phyloP scores from a whole-genome alignment of 2,888 invertebrate genomes.

The Halictus ligatus region DNA sequence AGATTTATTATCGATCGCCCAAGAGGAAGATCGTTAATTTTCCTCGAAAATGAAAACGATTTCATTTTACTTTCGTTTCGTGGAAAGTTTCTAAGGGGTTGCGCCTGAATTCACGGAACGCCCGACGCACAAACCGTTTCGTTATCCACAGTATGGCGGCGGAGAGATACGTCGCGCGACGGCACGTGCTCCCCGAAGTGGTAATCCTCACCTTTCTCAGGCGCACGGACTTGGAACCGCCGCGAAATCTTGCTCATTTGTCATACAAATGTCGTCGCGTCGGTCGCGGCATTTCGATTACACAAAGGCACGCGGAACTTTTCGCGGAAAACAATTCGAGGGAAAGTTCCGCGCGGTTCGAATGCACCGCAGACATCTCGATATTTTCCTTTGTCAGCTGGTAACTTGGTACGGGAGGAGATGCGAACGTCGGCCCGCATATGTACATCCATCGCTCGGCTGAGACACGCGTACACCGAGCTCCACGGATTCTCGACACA shows the following conservation, averaged over 20 bases:
- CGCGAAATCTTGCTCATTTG: background rate
- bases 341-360: constrained; percentile 19
- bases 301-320: constrained; percentile 25
- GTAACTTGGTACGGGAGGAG: background rate
- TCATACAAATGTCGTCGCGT: constrained; percentile 13
- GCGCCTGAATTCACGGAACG: background rate
- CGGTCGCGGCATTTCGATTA: constrained; percentile 24
- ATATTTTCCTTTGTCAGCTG: constrained; percentile 35
- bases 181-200: background rate
- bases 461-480: constrained; percentile 17
- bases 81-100: background rate
- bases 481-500: constrained; percentile 5
- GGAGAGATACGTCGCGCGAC: background rate
- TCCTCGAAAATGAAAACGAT: background rate
- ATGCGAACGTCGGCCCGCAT: constrained; percentile 25
- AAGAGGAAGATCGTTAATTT: background rate
- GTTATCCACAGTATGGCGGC: background rate
- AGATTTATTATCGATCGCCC: background rate
- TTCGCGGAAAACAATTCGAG: constrained; percentile 26
- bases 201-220: background rate
- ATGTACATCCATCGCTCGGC: background rate
- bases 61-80: background rate
- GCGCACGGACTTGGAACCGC: background rate
- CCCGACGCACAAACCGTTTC: background rate
- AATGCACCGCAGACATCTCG: constrained; percentile 3